Evolutionary conservation across 2,113 vertebrate genomes (phyloP), one percentile per base, ranked within the genome.

Genomic region (Anguilla japonica): DNA sequence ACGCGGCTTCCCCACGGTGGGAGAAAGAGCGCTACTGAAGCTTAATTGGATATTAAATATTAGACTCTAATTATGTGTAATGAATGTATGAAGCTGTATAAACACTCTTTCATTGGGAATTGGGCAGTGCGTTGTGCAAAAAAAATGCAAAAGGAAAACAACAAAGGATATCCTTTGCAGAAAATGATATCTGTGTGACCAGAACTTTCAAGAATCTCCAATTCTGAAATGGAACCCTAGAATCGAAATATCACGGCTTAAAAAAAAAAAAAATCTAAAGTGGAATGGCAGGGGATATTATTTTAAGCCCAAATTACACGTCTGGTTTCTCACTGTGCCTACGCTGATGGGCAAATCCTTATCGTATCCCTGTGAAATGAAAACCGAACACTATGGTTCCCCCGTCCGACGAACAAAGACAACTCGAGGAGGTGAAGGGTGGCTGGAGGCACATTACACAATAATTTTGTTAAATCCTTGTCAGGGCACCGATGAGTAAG

Each of bases 31-130:
- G 92, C 93, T 84, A 94, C 93, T 92, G 93, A 94, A 92, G 57
- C 86, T 89, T 91, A 93, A 93, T 92, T 94, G 92, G 91, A 86
- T 92, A 90, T 93, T 92, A 93, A 67, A 91, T 92, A 89, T 91
- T 87, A 3, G 5, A 26, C 60, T 67, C 18, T 67, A 67, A 67
- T 67, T 26, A 26, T 67, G 60, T 67, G 60, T 67, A 67, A 67
- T 26, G 60, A 67, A 26, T 67, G 60, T 7, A 26, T 4, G 60
- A 26, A 26, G 60, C 60, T 67, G 60, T 67, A 26, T 22, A 67
- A 26, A 67, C 60, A 67, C 18, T 22, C 20, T 26, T 6, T 67
- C 14, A 18, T 20, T 20, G 60, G 60, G 89, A 71, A 88, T 87
- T 78, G 39, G 50, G 6, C 50, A 50, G 16, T 82, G 41, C n/a